phyloP scores from a whole-genome alignment of 1,140 invertebrate species.

The Watersipora subatra region DNA sequence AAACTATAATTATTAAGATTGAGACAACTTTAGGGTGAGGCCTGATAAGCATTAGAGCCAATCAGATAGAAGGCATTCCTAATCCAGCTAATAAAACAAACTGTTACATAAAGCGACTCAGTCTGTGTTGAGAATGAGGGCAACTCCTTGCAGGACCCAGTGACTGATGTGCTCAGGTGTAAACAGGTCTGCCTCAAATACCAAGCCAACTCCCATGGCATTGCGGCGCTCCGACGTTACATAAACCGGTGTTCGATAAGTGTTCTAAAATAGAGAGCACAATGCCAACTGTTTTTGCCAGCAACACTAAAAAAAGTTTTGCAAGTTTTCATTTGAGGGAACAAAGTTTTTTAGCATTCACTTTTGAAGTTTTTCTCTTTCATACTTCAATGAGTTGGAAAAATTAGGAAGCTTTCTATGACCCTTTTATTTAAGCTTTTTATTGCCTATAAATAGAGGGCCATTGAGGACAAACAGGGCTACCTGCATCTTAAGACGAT shows the following conservation, averaged over 20 bases:
- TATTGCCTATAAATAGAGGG: too few species aligned
- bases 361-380: too few species aligned
- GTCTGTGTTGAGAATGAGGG: conserved; percentile 61
- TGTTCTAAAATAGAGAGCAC: conserved; percentile 52
- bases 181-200: conserved; percentile 64
- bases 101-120: too few species aligned
- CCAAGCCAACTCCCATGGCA: conserved; percentile 64
- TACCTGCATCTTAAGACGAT: conserved; percentile 62
- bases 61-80: too few species aligned
- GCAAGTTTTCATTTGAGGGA: conserved; percentile 57
- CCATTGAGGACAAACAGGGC: too few species aligned
- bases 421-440: too few species aligned
- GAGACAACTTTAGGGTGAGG: too few species aligned
- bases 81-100: too few species aligned
- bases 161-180: conserved; percentile 60
- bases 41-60: too few species aligned
- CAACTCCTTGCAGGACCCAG: conserved; percentile 70
- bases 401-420: too few species aligned
- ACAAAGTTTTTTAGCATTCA: conserved; percentile 57
- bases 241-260: conserved; percentile 64
- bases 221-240: conserved; percentile 61
- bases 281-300: background rate
- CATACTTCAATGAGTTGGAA: too few species aligned
- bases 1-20: too few species aligned
- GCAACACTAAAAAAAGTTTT: conserved; percentile 32